Evolutionary conservation across 2,888 invertebrate genomes (phyloP).

Genomic region (Myopa testacea): DNA sequence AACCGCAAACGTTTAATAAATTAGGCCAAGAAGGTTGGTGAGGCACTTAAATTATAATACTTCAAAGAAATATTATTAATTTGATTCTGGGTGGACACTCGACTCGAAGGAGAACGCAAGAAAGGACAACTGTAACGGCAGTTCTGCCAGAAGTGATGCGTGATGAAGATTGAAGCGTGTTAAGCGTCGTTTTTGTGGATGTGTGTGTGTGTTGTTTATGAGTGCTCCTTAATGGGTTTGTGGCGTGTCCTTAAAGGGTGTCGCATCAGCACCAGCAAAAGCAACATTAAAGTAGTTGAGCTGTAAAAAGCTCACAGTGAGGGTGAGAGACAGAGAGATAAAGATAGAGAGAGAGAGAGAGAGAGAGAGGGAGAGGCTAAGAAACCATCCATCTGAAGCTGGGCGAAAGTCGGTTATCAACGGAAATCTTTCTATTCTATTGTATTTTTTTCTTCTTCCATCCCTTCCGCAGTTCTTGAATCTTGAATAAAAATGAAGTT

Average conservation of each 20-base stretch:
- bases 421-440: too few relatives aligned
- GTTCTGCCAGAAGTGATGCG: background rate
- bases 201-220: conserved; percentile 2
- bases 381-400: background rate
- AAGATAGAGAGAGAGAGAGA: background rate
- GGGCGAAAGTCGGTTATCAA: background rate
- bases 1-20: background rate
- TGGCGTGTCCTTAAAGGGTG: background rate
- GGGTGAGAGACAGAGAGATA: background rate
- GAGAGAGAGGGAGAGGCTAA: background rate
- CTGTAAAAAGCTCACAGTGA: conserved; percentile 17
- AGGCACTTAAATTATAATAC: background rate
- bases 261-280: background rate
- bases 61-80: conserved; percentile 16
- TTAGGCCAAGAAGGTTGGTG: conserved; percentile 1
- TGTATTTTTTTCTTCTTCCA: too few relatives aligned
- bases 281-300: conserved; percentile 28
- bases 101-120: background rate
- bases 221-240: too few relatives aligned
- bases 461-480: background rate
- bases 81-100: conserved; percentile 11
- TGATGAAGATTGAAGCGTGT: background rate
- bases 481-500: background rate
- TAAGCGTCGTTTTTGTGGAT: background rate
- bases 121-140: background rate